Conservation (phyloP, 1,140 invertebrate genomes). For the Hylaeus volcanicus region DNA sequence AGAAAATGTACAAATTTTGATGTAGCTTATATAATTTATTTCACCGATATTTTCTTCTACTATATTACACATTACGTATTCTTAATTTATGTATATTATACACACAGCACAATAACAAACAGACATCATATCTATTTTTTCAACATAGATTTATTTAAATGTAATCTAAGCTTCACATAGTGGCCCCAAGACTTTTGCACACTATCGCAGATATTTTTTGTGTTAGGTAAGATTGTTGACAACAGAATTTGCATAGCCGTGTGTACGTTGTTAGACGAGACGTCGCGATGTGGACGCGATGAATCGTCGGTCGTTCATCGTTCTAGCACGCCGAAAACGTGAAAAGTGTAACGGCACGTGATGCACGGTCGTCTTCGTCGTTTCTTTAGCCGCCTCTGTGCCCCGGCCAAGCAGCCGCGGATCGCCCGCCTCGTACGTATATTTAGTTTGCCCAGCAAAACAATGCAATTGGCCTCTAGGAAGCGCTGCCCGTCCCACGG, state of each 20-base stretch:
- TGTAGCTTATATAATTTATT: no score
- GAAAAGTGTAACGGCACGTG: slow-evolving; percentile 74
- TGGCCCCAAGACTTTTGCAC: no score
- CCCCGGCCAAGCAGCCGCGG: slow-evolving; percentile 70
- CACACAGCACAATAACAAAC: no score
- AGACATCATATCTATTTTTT: no score
- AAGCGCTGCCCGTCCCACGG: slow-evolving; percentile 56
- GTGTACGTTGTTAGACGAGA: neutral
- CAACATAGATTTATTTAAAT: no score
- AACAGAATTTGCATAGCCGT: neutral
- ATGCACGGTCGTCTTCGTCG: slow-evolving; percentile 48
- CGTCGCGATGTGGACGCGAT: neutral
- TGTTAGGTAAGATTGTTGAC: no score
- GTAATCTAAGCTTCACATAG: no score
- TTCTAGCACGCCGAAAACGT: slow-evolving; percentile 58
- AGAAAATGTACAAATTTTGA: no score
- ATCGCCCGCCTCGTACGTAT: slow-evolving; percentile 71
- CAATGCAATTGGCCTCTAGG: slow-evolving; percentile 75
- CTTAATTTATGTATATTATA: no score
- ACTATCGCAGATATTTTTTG: no score
- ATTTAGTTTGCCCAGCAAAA: slow-evolving; percentile 75
- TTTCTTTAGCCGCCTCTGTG: slow-evolving; percentile 64
- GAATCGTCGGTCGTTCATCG: slow-evolving; percentile 31
- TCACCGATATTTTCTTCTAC: no score
- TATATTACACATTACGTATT: no score